Evolutionary conservation across 1,140 invertebrate genomes (phyloP), one percentile per base, ranked within the genome.

Genomic region (Cherax quadricarinatus): DNA sequence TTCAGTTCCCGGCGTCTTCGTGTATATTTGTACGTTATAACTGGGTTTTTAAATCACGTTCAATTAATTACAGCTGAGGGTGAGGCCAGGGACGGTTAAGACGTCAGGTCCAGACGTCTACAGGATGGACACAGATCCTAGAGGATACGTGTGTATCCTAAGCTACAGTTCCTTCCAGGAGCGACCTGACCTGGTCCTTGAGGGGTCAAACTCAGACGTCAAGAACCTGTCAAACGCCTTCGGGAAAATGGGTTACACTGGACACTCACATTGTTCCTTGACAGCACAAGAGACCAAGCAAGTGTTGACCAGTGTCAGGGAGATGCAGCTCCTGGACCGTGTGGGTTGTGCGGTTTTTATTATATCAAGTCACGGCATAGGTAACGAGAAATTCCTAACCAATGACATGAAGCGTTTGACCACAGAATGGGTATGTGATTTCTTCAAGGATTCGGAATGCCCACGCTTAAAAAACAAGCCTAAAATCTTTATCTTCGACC

Each of bases 401-500:
- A 82, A 51, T 51, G 89, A 91, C 79, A 70, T 85, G 57, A 57
- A 81, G 14, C 60, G 53, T 16, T 48, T 91, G 53, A 57, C 78
- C 53, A 86, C 70, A 14, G 49, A 86, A 21, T 86, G 89, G 89
- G 18, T 86, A 12, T 70, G 75, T 24, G 73, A 86, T 18, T 60
- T 91, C 41, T 91, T 91, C 21, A 91, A 86, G 84, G 89, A 91
- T 41, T 91, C 89, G 18, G 70, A 91, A 73, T 91, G 89, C 80
- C 70, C 83, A 10, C 60, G 75, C 5, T 41, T 91, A 21, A 86
- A 51, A 62, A 91, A 91, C 24, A 91, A 91, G 81, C 89, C 89
- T 4, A 91, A 91, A 41, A 18, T 91, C 41, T 91, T 91, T 53
- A 86, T 91, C 60, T 91, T 85, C 53, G 48, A 91, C 78, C 66